Percentiles rank a stretch among this genome's conserved stretches.
Evolutionary conservation across 2,888 invertebrate genomes (phyloP).

Genomic region (Lasioglossum figueresi): DNA sequence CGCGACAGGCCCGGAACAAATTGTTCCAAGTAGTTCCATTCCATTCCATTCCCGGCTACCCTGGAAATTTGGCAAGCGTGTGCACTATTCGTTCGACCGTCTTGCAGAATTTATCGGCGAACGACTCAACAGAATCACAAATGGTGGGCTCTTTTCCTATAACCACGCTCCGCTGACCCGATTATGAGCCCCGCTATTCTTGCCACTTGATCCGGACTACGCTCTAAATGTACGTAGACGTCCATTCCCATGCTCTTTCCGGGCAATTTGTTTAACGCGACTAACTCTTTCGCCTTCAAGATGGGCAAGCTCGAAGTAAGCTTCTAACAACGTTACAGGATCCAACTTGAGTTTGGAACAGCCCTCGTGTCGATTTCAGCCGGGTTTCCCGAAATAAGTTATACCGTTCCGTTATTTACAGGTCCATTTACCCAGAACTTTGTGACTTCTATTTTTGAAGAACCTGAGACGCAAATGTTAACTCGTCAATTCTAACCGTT

Average conservation of each 20-base stretch:
- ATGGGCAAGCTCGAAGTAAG: too few relatives aligned
- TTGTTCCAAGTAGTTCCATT: constrained; percentile 27
- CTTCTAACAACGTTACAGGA: too few relatives aligned
- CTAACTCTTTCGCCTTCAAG: too few relatives aligned
- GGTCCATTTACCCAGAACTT: too few relatives aligned
- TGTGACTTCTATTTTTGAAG: too few relatives aligned
- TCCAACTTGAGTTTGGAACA: not conserved
- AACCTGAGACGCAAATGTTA: too few relatives aligned
- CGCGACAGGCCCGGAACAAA: constrained; percentile 43
- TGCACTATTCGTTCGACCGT: constrained; percentile 4
- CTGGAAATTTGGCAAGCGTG: constrained; percentile 12
- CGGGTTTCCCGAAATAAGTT: too few relatives aligned
- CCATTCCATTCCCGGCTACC: too few relatives aligned
- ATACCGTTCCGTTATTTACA: too few relatives aligned
- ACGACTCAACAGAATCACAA: constrained; percentile 13
- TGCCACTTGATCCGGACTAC: not conserved
- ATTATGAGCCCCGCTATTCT: not conserved
- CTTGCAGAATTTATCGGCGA: constrained; percentile 10
- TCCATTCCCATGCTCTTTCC: not conserved
- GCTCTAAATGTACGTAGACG: not conserved
- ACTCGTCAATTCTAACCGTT: too few relatives aligned
- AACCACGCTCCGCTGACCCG: not conserved
- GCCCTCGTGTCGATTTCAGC: too few relatives aligned
- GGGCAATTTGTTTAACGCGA: not conserved
- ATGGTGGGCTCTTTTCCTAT: not conserved